These are phyloP conservation scores for Quadroppia sp. DNA, from an alignment of 2,888 invertebrate species.

Conservation along the genomic window DNA sequence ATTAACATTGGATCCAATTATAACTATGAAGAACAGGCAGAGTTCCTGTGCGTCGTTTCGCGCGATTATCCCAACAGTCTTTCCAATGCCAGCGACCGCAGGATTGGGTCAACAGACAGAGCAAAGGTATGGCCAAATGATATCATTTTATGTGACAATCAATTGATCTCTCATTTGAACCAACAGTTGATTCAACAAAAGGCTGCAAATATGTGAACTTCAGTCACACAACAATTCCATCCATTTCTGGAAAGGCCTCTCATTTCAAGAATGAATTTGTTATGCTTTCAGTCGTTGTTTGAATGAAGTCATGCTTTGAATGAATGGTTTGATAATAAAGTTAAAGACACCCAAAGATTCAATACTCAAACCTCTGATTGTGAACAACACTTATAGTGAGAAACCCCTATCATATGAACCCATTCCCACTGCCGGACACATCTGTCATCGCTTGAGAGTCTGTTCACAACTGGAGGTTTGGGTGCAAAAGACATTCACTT, in stretches of 20 bases:
- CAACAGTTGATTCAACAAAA: constrained; percentile 75
- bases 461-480: neutral
- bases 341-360: no score
- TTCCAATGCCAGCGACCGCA: constrained; percentile 61
- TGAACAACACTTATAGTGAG: no score
- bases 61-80: constrained; percentile 63
- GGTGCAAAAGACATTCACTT: constrained; percentile 3
- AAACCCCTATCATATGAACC: no score
- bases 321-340: neutral
- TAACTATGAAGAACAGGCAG: constrained; percentile 95
- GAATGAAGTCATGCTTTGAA: neutral
- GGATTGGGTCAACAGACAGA: constrained; percentile 81
- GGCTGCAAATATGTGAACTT: constrained; percentile 83
- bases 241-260: constrained; percentile 21
- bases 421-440: no score
- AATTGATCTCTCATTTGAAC: neutral
- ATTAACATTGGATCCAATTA: constrained; percentile 91
- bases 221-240: neutral
- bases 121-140: constrained; percentile 67
- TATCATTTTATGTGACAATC: no score
- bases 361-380: no score
- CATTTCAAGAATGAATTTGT: neutral
- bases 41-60: constrained; percentile 97
- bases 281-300: constrained; percentile 7
- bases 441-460: no score